Evolutionary conservation across 2,113 vertebrate genomes (phyloP).

Genomic region (Arenaria interpres): DNA sequence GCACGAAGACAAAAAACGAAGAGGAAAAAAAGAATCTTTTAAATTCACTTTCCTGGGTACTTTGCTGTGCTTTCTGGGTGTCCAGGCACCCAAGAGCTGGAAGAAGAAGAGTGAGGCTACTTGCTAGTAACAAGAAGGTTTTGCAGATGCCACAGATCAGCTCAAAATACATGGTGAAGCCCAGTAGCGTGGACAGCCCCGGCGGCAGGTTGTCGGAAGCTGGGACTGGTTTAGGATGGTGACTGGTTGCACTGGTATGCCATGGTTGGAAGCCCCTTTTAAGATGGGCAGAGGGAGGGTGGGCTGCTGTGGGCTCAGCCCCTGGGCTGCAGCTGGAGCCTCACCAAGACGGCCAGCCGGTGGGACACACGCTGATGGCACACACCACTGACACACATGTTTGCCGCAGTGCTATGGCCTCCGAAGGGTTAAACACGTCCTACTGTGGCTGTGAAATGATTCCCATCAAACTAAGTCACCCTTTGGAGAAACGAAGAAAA

Average conservation of each 20-base stretch:
- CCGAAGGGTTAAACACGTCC: neutral
- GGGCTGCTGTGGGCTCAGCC: neutral
- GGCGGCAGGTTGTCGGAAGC: fast-evolving
- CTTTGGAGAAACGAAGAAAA: slow-evolving; percentile 31
- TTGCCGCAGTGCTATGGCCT: fast-evolving
- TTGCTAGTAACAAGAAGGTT: neutral
- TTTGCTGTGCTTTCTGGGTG: neutral
- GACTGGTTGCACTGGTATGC: neutral
- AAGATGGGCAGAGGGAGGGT: neutral
- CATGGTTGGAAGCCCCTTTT: no score
- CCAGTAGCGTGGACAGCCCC: neutral
- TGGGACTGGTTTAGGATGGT: neutral
- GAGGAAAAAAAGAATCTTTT: neutral
- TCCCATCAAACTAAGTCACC: neutral
- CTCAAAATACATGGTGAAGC: fast-evolving
- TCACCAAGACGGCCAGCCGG: fast-evolving
- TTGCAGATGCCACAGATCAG: fast-evolving
- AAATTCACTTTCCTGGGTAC: neutral
- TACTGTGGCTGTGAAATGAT: neutral
- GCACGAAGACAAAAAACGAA: fast-evolving
- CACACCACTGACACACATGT: fast-evolving
- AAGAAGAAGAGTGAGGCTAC: neutral
- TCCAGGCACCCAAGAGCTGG: neutral
- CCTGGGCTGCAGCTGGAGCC: neutral
- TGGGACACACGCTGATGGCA: fast-evolving